Conservation (phyloP, 2,113 vertebrate species). For the Mellivora capensis region DNA sequence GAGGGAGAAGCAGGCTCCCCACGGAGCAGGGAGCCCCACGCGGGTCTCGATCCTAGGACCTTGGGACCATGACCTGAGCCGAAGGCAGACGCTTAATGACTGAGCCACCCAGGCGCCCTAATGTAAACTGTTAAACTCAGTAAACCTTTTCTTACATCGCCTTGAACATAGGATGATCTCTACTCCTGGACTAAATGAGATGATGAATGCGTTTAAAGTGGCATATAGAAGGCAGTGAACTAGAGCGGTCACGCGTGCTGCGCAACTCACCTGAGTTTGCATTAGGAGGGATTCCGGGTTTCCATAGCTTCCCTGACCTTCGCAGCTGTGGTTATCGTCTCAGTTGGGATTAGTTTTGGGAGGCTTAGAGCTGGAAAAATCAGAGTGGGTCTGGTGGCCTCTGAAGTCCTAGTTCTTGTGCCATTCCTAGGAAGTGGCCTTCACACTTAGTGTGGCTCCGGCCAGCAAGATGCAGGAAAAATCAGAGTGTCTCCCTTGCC, state of each 20-base stretch:
- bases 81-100: no score
- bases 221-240: not conserved
- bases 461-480: not conserved
- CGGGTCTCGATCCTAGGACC: no score
- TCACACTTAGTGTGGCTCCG: not conserved
- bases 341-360: not conserved
- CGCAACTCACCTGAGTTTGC: not conserved
- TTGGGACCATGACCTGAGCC: no score
- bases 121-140: not conserved
- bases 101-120: no score
- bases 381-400: not conserved
- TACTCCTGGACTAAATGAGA: not conserved
- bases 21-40: no score
- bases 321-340: not conserved
- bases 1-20: no score
- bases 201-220: not conserved
- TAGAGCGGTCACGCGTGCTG: not conserved
- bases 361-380: not conserved
- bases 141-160: not conserved
- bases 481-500: not conserved
- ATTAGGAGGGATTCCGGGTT: not conserved
- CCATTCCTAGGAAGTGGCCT: not conserved
- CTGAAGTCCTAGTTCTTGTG: not conserved
- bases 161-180: not conserved
- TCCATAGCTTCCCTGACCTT: not conserved